Evolutionary conservation across 2,888 invertebrate species (phyloP).

Genomic region (Acanthosoma haemorrhoidale): DNA sequence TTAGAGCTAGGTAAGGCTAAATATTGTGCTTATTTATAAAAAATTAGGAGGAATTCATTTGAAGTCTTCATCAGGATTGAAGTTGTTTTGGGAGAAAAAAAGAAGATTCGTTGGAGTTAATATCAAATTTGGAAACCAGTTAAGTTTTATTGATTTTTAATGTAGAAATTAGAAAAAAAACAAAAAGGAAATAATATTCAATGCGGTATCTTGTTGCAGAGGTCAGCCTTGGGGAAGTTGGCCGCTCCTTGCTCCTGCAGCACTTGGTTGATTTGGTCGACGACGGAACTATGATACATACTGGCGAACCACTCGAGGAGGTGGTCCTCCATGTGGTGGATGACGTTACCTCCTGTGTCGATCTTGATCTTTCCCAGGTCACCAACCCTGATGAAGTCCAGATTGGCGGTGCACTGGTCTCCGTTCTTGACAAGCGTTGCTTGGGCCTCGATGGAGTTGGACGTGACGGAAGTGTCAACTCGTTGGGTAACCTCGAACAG

Average conservation of each 20-base stretch:
- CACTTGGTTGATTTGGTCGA: slow-evolving; percentile 14
- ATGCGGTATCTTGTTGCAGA: slow-evolving; percentile 35
- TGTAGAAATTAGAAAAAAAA: too few species aligned
- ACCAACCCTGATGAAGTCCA: slow-evolving; percentile 30
- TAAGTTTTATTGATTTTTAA: too few species aligned
- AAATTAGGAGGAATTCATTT: too few species aligned
- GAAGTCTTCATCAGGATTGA: too few species aligned
- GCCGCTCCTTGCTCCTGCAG: slow-evolving; percentile 15
- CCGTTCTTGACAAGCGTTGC: slow-evolving; percentile 28
- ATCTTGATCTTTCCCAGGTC: slow-evolving; percentile 30
- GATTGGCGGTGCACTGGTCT: slow-evolving; percentile 30
- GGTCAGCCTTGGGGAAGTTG: slow-evolving; percentile 24
- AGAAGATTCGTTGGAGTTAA: too few species aligned
- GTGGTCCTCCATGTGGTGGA: slow-evolving; percentile 33
- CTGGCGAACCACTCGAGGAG: slow-evolving; percentile 29
- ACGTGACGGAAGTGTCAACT: slow-evolving; percentile 27
- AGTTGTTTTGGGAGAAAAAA: too few species aligned
- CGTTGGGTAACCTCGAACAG: slow-evolving; percentile 27
- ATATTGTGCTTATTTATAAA: too few species aligned
- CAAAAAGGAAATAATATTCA: too few species aligned
- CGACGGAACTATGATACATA: slow-evolving; percentile 21
- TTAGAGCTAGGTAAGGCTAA: too few species aligned
- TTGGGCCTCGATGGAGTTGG: slow-evolving; percentile 33
- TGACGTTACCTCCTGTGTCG: slow-evolving; percentile 33
- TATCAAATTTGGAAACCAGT: too few species aligned